These are phyloP conservation scores for Trisateles emortualis DNA, from an alignment of 2,888 invertebrate species.

Conservation along the genomic window DNA sequence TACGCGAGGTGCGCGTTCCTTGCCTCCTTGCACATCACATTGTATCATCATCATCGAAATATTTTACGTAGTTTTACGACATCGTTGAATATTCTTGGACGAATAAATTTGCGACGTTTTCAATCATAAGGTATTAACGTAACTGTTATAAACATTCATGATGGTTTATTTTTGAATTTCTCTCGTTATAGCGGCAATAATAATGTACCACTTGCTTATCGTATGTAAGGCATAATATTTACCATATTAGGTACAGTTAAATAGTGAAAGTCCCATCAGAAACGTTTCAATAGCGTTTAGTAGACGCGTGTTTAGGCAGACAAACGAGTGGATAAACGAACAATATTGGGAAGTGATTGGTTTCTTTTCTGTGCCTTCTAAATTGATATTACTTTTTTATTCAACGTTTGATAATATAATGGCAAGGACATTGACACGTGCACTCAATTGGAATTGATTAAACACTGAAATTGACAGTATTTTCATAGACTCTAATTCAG, in stretches of 20 bases:
- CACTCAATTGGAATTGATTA: neutral
- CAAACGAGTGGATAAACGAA: slow-evolving; percentile 4
- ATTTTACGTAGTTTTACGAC: slow-evolving; percentile 2
- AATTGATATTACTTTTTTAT: slow-evolving; percentile 3
- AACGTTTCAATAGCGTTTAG: slow-evolving; percentile 10
- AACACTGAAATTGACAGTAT: neutral
- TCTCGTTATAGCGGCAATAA: neutral
- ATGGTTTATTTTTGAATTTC: neutral
- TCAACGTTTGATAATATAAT: neutral
- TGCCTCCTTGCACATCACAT: slow-evolving; percentile 12
- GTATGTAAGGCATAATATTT: neutral
- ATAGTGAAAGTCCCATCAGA: slow-evolving; percentile 14
- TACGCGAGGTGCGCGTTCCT: slow-evolving; percentile 7
- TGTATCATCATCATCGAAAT: slow-evolving; percentile 15
- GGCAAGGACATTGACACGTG: neutral
- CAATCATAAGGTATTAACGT: neutral
- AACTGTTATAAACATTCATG: neutral
- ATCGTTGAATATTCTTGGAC: neutral
- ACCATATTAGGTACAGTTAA: slow-evolving; percentile 5
- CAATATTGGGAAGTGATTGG: slow-evolving; percentile 1
- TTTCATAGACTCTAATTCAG: neutral
- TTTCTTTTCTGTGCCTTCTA: slow-evolving; percentile 1
- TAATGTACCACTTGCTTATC: neutral
- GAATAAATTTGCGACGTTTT: neutral
- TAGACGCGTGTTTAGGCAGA: slow-evolving; percentile 7